Evolutionary conservation across 2,888 invertebrate species (phyloP), one percentile per base, ranked within the genome.

Genomic region (Lysandra bellargus): DNA sequence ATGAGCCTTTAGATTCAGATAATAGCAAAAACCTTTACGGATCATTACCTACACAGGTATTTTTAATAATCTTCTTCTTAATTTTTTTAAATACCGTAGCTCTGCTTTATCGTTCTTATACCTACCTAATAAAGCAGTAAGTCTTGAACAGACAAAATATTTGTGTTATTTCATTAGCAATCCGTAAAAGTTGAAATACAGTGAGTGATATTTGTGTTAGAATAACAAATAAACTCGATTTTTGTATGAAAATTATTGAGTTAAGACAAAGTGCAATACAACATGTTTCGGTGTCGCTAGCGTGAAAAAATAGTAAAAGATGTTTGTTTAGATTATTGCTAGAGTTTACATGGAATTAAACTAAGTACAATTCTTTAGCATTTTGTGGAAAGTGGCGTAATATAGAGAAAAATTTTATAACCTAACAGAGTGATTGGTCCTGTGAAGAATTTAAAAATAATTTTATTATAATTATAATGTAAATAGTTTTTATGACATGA

Each of bases 271-370:
- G 80, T 81, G 69, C 75, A 75, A 80, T 78, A 76, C 33, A 76
- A 76, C 30, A 33, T 53, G 64, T 73, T 37, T 76, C 44, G 61
- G 79, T 82, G 81, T 80, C 80, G 53, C 80, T 80, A 82, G 49
- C 80, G 83, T 81, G 80, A 82, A 81, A 81, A 78, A 79, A 81
- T 57, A 79, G 78, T 53, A 30, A 33, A 76, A 76, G 76, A 76
- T 76, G 76, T 53, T 80, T 40, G 40, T 77, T 75, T 80, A 73
- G 75, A 33, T 80, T 78, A 78, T 78, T 79, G 76, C 73, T 73
- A 69, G 76, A 79, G 79, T 64, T 49, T 61, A 79, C 53, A 57
- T 64, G 23, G 33, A 53, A 74, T 60, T n/a, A 44, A 79, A 75
- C 37, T 30, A 79, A 75, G 74, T 74, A 76, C 30, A 76, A 76